Percentiles rank a stretch among this genome's conserved stretches.
phyloP scores from a whole-genome alignment of 1,140 invertebrate genomes.

The Eupristina koningsbergeri region DNA sequence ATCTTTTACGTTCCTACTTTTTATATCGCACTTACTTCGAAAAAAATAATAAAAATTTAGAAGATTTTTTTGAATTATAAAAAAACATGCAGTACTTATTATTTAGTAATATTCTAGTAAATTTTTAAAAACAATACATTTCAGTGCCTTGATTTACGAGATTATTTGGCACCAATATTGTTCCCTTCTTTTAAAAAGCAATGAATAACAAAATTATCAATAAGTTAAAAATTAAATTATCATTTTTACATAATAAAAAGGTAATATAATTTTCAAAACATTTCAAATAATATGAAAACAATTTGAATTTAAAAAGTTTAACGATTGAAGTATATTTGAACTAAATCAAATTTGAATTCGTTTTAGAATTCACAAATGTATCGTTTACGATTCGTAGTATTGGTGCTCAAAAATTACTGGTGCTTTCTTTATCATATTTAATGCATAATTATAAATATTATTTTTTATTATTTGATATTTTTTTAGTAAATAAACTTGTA shows the following conservation, averaged over 20 bases:
- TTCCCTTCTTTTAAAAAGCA: neutral
- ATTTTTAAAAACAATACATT: constrained; percentile 21
- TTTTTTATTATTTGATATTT: neutral
- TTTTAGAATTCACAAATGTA: constrained; percentile 56
- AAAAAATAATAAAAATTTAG: constrained; percentile 23
- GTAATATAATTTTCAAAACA: neutral
- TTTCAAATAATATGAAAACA: neutral
- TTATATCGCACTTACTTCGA: neutral
- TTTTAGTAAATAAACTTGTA: neutral
- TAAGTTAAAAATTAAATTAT: neutral
- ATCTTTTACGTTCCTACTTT: neutral
- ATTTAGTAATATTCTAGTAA: constrained; percentile 5
- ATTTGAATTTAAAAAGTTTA: neutral
- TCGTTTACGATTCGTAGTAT: constrained; percentile 41
- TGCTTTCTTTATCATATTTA: constrained; percentile 52
- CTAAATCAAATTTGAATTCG: constrained; percentile 54
- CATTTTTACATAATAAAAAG: neutral
- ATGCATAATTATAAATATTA: constrained; percentile 10
- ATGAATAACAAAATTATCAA: constrained; percentile 24
- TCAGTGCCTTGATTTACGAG: constrained; percentile 44
- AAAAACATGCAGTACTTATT: constrained; percentile 10
- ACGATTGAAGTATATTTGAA: neutral
- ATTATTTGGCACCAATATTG: constrained; percentile 2
- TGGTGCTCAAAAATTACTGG: constrained; percentile 59
- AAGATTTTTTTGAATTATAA: constrained; percentile 5